Percentiles rank a stretch among this genome's conserved stretches.
phyloP scores from a whole-genome alignment of 2,113 vertebrate genomes.

The Leptodactylus fuscus region DNA sequence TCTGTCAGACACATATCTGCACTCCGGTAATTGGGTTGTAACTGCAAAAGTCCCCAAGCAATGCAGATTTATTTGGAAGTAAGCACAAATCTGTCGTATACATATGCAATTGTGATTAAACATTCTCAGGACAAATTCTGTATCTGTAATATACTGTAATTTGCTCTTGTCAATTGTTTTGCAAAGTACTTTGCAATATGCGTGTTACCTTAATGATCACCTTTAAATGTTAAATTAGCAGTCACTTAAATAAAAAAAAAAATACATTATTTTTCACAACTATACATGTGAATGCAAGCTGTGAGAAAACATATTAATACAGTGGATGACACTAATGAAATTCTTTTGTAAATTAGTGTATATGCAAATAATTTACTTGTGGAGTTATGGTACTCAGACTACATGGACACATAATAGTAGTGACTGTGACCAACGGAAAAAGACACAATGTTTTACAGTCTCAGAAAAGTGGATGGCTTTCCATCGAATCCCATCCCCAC shows the following conservation, averaged over 20 bases:
- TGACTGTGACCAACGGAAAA: too few species aligned
- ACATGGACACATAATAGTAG: too few species aligned
- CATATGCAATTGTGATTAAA: neutral
- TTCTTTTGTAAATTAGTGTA: neutral
- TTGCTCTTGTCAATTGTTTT: slow-evolving; percentile 5
- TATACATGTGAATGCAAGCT: neutral
- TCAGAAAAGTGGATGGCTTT: too few species aligned
- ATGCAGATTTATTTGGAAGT: slow-evolving; percentile 17
- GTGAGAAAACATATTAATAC: neutral
- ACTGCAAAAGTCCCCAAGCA: slow-evolving; percentile 23
- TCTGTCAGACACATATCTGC: neutral
- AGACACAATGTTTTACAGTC: too few species aligned
- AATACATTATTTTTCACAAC: neutral
- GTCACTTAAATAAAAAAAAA: neutral
- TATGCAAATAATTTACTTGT: neutral
- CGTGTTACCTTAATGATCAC: slow-evolving; percentile 5
- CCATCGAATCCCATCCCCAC: too few species aligned
- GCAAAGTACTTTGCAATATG: neutral
- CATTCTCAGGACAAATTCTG: neutral
- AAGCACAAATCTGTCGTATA: neutral
- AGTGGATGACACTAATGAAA: neutral
- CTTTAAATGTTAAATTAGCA: neutral
- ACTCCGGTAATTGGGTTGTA: slow-evolving; percentile 41
- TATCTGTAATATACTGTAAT: neutral
- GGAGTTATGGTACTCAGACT: too few species aligned